Percentiles rank a stretch among this genome's conserved stretches.
phyloP scores from a whole-genome alignment of 2,113 vertebrate species.

The Electrona antarctica region DNA sequence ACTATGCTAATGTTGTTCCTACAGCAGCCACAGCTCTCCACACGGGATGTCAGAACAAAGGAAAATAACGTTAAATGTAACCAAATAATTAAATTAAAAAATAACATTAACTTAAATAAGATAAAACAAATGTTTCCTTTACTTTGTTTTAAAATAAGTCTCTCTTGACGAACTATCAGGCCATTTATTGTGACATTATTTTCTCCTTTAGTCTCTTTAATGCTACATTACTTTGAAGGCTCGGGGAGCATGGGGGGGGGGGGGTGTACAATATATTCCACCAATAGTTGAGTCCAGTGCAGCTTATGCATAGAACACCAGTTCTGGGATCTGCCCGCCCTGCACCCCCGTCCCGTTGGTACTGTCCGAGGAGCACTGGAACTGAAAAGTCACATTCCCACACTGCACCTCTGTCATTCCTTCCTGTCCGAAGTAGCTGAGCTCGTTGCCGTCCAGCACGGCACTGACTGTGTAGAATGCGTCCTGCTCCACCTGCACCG shows the following conservation, averaged over 20 bases:
- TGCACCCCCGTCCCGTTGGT: slow-evolving; percentile 98
- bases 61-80: slow-evolving; percentile 47
- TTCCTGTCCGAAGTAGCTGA: slow-evolving; percentile 98
- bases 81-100: slow-evolving; percentile 75
- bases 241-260: slow-evolving; percentile 48
- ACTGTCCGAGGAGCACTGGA: slow-evolving; percentile 98
- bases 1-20: slow-evolving; percentile 47
- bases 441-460: slow-evolving; percentile 91
- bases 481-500: slow-evolving; percentile 95
- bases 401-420: slow-evolving; percentile 98
- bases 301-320: slow-evolving; percentile 93
- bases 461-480: slow-evolving; percentile 95
- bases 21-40: slow-evolving; percentile 53
- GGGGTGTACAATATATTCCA: neutral
- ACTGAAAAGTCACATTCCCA: slow-evolving; percentile 95
- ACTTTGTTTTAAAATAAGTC: slow-evolving; percentile 70
- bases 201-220: slow-evolving; percentile 62
- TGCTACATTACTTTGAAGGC: slow-evolving; percentile 72
- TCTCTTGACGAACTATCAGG: slow-evolving; percentile 67
- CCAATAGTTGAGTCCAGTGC: slow-evolving; percentile 16
- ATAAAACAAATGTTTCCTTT: slow-evolving; percentile 80
- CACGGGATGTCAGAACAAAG: slow-evolving; percentile 49
- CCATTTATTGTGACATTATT: slow-evolving; percentile 61
- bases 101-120: slow-evolving; percentile 87
- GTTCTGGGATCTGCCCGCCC: slow-evolving; percentile 97